Evolutionary conservation across 1,140 invertebrate genomes (phyloP).

Genomic region (Drosophila lini): DNA sequence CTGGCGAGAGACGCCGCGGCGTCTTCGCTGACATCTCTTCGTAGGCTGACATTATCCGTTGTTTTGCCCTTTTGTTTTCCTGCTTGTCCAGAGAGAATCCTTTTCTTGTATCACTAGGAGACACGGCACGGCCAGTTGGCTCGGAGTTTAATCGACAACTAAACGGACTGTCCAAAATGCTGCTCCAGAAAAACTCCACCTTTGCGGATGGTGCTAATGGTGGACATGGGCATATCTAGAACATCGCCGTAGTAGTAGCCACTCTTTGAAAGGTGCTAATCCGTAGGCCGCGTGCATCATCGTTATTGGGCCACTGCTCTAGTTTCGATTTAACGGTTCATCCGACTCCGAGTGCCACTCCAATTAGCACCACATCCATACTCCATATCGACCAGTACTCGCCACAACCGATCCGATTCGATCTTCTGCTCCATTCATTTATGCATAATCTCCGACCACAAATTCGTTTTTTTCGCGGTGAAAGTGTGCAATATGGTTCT

Average conservation of each 20-base stretch:
- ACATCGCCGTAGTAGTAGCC: conserved; percentile 37
- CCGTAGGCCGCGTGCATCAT: conserved; percentile 51
- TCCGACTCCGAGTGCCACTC: conserved; percentile 56
- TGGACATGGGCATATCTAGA: conserved; percentile 63
- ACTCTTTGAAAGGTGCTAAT: conserved; percentile 73
- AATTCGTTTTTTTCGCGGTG: conserved; percentile 72
- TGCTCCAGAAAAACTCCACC: conserved; percentile 62
- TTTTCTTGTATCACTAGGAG: conserved; percentile 1
- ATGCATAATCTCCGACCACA: conserved; percentile 53
- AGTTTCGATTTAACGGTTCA: conserved; percentile 79
- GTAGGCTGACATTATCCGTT: conserved; percentile 52
- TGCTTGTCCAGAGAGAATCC: conserved; percentile 2
- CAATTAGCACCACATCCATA: conserved; percentile 61
- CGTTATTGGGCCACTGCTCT: conserved; percentile 72
- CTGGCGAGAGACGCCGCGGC: conserved; percentile 24
- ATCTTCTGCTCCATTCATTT: conserved; percentile 59
- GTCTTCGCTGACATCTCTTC: conserved; percentile 58
- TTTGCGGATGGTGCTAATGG: conserved; percentile 61
- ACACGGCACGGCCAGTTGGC: conserved; percentile 47
- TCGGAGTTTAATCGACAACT: conserved; percentile 56
- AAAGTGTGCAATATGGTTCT: conserved; percentile 66
- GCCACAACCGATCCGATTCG: conserved; percentile 11
- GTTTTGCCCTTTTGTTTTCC: not conserved
- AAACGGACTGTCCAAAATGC: conserved; percentile 32
- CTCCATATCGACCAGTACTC: conserved; percentile 9